Percentiles rank a stretch among this genome's conserved stretches.
Conservation (phyloP, 1,140 invertebrate species). For the Zaprionus taronus region DNA sequence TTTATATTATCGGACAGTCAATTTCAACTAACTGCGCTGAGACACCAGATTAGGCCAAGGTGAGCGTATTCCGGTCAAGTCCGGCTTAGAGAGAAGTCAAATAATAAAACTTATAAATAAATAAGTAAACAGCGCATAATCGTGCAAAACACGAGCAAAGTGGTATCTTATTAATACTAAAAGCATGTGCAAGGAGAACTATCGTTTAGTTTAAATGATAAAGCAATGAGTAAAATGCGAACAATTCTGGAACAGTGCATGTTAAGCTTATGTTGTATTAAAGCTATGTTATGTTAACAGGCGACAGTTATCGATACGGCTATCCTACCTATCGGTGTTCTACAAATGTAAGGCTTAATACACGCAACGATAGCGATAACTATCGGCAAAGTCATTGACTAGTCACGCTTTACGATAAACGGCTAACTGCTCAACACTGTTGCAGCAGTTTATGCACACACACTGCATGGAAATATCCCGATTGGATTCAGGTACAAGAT, state of each 20-base stretch:
- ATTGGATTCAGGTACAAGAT: slow-evolving; percentile 31
- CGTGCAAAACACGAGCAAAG: neutral
- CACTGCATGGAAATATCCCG: slow-evolving; percentile 29
- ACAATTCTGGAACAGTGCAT: too few species aligned
- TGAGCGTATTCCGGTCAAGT: slow-evolving; percentile 5
- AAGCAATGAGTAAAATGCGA: too few species aligned
- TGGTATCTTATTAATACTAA: neutral
- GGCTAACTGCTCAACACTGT: neutral
- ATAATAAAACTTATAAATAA: slow-evolving; percentile 4
- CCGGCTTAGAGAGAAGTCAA: neutral
- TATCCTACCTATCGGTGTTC: too few species aligned
- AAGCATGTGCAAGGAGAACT: neutral
- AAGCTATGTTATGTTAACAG: too few species aligned
- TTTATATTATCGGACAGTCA: slow-evolving; percentile 77
- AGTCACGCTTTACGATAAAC: too few species aligned
- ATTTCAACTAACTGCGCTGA: slow-evolving; percentile 56
- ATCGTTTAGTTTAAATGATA: neutral
- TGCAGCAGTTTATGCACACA: neutral
- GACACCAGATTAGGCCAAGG: slow-evolving; percentile 38
- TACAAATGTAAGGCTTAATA: neutral
- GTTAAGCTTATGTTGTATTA: too few species aligned
- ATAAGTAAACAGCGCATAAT: neutral
- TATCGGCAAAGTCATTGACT: too few species aligned
- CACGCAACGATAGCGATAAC: neutral
- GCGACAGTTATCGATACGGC: too few species aligned